Evolutionary conservation across 64 coral and sea anemone genomes (phyloP).

Genomic region (Catalaphyllia jardinei): DNA sequence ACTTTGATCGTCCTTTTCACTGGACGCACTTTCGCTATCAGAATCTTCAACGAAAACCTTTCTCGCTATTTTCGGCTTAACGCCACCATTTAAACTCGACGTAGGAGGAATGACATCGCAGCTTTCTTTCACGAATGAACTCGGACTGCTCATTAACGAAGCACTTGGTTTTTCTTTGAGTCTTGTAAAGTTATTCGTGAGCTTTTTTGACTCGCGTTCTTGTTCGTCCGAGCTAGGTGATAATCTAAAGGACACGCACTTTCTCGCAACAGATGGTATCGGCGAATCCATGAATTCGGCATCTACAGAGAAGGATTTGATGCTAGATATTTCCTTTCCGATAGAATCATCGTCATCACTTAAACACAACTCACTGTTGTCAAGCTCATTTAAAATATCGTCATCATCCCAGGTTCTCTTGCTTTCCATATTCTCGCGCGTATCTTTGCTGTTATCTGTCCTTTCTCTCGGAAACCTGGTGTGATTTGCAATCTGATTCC

Average conservation of each 20-base stretch:
- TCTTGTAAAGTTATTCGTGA: background rate
- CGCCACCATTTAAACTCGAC: background rate
- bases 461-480: background rate
- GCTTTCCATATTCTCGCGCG: background rate
- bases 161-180: conserved; percentile 9
- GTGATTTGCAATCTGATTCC: background rate
- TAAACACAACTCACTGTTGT: background rate
- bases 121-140: background rate
- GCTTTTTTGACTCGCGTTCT: background rate
- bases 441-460: background rate
- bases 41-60: background rate
- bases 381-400: background rate
- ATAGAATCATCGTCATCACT: background rate
- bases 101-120: background rate
- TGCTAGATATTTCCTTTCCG: background rate
- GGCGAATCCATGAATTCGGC: background rate
- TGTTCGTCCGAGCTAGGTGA: background rate
- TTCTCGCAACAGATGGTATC: background rate
- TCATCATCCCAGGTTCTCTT: background rate
- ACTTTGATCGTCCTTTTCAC: background rate
- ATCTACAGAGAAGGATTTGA: background rate
- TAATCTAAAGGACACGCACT: background rate
- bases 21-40: background rate
- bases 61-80: background rate
- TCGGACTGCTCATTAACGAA: background rate